Evolutionary conservation across 2,113 vertebrate genomes (phyloP), one percentile per base, ranked within the genome.

Genomic region (Lamprotornis superbus): DNA sequence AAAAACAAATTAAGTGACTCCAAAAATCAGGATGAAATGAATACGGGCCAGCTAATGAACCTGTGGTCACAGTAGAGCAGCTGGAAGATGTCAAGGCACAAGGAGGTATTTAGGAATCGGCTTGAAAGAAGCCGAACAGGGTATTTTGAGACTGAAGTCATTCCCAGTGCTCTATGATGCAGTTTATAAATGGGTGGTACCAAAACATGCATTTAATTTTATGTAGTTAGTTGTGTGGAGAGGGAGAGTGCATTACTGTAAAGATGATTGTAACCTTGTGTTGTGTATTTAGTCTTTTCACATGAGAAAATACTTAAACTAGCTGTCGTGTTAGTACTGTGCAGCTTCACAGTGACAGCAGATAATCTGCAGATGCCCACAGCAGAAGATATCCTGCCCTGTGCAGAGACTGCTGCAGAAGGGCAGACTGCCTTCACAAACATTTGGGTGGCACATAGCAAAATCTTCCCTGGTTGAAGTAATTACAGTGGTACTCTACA

Each of bases 321-420:
- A n/a, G 21, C 1, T 0, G 0, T 44, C 35, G 37, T 12, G 30
- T 12, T 59, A 53, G 24, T 44, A 15, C 24, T 42, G 9, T 61
- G 15, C 18, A 42, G 9, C 46, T 85, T 90, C 2, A 3, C 20
- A 27, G n/a, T 46, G 28, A 23, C n/a, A 59, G 46, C 12, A 64
- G 21, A 7, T 83, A 49, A 61, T 55, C 37, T 77, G 50, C 30
- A 64, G 35, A n/a, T 50, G 10, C 4, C 20, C 20, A 55, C 14
- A 44, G 4, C 2, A 17, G 19, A 56, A 27, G 18, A 24, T 15
- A 35, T 11, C 35, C 24, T 86, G 22, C 13, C 18, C 11, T 56
- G 11, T 55, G 9, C 75, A 65, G 67, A 79, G 17, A 7, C 10
- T 55, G 15, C 39, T 50, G 42, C 33, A 37, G 42, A 83, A 65